These are phyloP conservation scores for Trematomus loennbergii DNA, from an alignment of 2,113 vertebrate genomes.

Conservation along the genomic window DNA sequence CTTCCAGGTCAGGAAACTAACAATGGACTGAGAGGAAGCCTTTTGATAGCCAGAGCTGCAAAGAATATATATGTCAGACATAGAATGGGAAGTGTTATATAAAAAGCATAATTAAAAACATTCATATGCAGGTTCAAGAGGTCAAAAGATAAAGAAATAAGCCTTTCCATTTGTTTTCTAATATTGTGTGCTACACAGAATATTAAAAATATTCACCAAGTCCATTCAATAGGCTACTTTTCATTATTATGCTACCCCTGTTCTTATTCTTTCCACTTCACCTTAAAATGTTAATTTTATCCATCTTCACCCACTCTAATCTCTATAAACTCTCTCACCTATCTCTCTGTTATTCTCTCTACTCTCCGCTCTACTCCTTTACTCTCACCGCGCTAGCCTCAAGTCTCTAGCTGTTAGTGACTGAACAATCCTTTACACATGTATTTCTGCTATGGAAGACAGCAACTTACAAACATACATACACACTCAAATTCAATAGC, in stretches of 20 bases:
- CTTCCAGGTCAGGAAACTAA: neutral
- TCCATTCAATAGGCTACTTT: neutral
- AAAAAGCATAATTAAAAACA: constrained; percentile 13
- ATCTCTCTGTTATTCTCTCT: constrained; percentile 7
- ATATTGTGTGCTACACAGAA: neutral
- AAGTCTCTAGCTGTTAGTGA: constrained; percentile 49
- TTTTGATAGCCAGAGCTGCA: neutral
- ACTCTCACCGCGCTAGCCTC: constrained; percentile 14
- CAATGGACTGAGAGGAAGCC: constrained; percentile 1
- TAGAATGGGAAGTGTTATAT: neutral
- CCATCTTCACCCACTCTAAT: constrained; percentile 30
- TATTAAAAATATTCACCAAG: neutral
- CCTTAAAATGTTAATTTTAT: constrained; percentile 28
- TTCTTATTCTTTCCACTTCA: constrained; percentile 15
- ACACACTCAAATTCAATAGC: constrained; percentile 24
- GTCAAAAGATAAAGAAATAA: constrained; percentile 28
- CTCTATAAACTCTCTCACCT: constrained; percentile 12
- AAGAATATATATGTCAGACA: neutral
- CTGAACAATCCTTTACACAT: constrained; percentile 35
- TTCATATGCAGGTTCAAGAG: neutral
- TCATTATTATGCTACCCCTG: neutral
- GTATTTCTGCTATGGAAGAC: constrained; percentile 43
- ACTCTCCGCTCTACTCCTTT: neutral
- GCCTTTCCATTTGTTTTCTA: neutral
- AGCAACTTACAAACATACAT: constrained; percentile 43